These are phyloP conservation scores for Polia nebulosa DNA, from an alignment of 2,888 invertebrate genomes.

Conservation along the genomic window DNA sequence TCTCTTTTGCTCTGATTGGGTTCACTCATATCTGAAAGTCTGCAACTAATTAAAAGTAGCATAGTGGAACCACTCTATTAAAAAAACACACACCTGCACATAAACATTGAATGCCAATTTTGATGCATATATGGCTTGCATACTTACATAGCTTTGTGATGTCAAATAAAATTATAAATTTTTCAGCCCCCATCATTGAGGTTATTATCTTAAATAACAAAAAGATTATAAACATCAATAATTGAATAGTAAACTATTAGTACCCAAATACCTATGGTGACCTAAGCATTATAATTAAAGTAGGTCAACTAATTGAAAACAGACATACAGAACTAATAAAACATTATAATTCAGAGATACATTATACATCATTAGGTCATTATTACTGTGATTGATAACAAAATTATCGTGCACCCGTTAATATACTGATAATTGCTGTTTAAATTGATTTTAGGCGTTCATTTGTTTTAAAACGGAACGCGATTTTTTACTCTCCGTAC, in stretches of 20 bases:
- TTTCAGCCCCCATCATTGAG: background rate
- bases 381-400: constrained; percentile 42
- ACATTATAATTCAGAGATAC: constrained; percentile 20
- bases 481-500: constrained; percentile 28
- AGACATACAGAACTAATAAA: constrained; percentile 1
- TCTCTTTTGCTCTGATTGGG: too few relatives aligned
- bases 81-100: too few relatives aligned
- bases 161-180: too few relatives aligned
- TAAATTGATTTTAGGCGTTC: constrained; percentile 41
- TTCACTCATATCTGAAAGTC: too few relatives aligned
- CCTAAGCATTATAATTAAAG: constrained; percentile 5
- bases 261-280: background rate
- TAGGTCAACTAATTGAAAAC: constrained; percentile 6
- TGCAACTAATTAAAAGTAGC: too few relatives aligned
- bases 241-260: background rate
- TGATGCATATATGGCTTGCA: too few relatives aligned
- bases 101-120: too few relatives aligned
- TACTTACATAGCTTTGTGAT: too few relatives aligned
- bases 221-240: background rate
- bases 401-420: constrained; percentile 37
- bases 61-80: too few relatives aligned
- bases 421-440: constrained; percentile 31
- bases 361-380: constrained; percentile 26
- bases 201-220: too few relatives aligned
- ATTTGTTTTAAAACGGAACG: constrained; percentile 39